Conservation (phyloP, 1,140 invertebrate genomes). For the Andrena cerasifolii region DNA sequence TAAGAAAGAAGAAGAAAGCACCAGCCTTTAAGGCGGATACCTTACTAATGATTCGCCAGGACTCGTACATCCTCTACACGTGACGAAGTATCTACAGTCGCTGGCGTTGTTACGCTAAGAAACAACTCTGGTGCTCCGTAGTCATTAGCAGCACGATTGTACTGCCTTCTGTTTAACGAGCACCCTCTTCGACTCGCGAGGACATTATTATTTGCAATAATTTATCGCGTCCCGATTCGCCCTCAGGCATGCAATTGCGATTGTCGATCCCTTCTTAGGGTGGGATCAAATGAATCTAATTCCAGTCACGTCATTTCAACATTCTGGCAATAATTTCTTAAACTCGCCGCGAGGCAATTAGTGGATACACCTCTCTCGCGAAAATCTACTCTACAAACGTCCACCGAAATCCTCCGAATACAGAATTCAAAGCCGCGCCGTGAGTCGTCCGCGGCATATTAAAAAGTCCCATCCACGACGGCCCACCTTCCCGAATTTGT, state of each 20-base stretch:
- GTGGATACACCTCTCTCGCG: too few species aligned
- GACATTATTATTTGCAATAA: constrained; percentile 63
- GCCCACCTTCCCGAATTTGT: too few species aligned
- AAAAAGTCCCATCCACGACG: too few species aligned
- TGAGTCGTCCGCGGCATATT: too few species aligned
- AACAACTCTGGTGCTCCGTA: constrained; percentile 46
- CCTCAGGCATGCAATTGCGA: constrained; percentile 10
- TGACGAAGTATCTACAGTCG: constrained; percentile 50
- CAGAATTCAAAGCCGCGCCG: too few species aligned
- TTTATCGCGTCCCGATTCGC: constrained; percentile 47
- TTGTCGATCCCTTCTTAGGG: too few species aligned
- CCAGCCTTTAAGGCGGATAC: constrained; percentile 43
- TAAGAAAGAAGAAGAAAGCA: constrained; percentile 45
- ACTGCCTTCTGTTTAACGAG: constrained; percentile 63
- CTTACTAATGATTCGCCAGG: constrained; percentile 59
- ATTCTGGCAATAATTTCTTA: too few species aligned
- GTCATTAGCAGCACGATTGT: constrained; percentile 57
- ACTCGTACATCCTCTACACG: constrained; percentile 51
- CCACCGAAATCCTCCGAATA: too few species aligned
- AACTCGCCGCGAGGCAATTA: too few species aligned
- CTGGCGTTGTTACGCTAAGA: constrained; percentile 56
- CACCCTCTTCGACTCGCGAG: constrained; percentile 21
- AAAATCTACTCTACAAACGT: too few species aligned
- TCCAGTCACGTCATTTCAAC: too few species aligned
- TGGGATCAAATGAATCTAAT: too few species aligned